phyloP scores from a whole-genome alignment of 2,888 invertebrate species.

The Tenthredo livida region DNA sequence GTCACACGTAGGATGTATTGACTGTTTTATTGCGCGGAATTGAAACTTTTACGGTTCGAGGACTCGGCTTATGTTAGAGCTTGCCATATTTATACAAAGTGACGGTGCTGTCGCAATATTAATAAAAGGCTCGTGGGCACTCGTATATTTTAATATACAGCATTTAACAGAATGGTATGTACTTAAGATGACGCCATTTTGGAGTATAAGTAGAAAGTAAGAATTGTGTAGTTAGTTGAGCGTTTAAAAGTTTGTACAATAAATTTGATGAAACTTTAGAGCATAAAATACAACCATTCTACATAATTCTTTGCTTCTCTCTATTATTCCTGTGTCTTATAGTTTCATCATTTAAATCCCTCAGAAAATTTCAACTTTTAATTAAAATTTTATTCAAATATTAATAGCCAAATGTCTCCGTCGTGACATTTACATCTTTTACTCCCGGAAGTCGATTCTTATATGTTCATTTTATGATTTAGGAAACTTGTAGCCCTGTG shows the following conservation, averaged over 20 bases:
- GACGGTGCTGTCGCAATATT: constrained; percentile 49
- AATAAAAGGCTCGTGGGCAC: constrained; percentile 41
- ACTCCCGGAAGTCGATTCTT: not conserved
- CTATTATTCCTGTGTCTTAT: not conserved
- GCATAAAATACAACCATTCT: not conserved
- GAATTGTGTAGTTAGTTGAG: constrained; percentile 15
- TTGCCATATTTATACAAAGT: constrained; percentile 47
- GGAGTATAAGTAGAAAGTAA: constrained; percentile 26
- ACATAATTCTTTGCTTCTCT: not conserved
- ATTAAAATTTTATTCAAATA: not conserved
- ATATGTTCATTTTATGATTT: not conserved
- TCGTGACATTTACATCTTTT: not conserved
- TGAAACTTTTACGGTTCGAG: constrained; percentile 27
- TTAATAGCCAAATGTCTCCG: not conserved
- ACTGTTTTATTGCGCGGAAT: constrained; percentile 16
- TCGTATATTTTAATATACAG: constrained; percentile 41
- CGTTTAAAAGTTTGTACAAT: constrained; percentile 21
- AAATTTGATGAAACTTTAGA: not conserved
- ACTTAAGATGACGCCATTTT: constrained; percentile 36
- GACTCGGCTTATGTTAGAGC: not conserved
- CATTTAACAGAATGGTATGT: constrained; percentile 40
- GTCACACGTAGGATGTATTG: constrained; percentile 21
- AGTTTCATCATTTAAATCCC: not conserved
- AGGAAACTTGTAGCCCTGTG: not conserved
- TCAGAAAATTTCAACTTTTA: not conserved